Conservation (phyloP, 2,797 vertebrate species). For the Pangasius larnaudii region DNA sequence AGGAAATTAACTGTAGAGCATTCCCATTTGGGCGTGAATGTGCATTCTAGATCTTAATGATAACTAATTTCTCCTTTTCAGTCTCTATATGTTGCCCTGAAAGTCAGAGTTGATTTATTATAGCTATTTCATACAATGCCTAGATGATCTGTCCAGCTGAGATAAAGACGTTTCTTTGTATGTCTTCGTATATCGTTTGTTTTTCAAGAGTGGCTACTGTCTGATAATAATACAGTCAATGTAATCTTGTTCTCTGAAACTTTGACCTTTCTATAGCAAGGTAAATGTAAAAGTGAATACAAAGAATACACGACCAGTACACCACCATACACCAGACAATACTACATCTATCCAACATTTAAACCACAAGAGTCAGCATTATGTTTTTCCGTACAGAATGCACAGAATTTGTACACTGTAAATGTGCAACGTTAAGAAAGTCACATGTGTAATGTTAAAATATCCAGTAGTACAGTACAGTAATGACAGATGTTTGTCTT, state of each 20-base stretch:
- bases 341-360: neutral
- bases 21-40: neutral
- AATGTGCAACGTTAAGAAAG: neutral
- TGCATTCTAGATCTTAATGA: slow-evolving; percentile 11
- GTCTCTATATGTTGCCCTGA: neutral
- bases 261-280: neutral
- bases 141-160: neutral
- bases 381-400: neutral
- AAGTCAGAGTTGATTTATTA: slow-evolving; percentile 9
- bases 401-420: neutral
- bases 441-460: neutral
- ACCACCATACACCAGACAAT: neutral
- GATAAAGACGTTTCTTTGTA: neutral
- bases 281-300: neutral
- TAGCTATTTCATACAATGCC: slow-evolving; percentile 10
- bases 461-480: neutral
- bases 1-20: slow-evolving; percentile 8
- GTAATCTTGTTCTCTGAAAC: neutral
- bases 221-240: neutral
- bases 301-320: neutral
- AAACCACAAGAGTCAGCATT: neutral
- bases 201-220: neutral
- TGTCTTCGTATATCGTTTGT: neutral
- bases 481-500: neutral
- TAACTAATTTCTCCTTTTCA: neutral